Evolutionary conservation across 1,140 invertebrate species (phyloP), one percentile per base, ranked within the genome.

Genomic region (Microplitis demolitor): DNA sequence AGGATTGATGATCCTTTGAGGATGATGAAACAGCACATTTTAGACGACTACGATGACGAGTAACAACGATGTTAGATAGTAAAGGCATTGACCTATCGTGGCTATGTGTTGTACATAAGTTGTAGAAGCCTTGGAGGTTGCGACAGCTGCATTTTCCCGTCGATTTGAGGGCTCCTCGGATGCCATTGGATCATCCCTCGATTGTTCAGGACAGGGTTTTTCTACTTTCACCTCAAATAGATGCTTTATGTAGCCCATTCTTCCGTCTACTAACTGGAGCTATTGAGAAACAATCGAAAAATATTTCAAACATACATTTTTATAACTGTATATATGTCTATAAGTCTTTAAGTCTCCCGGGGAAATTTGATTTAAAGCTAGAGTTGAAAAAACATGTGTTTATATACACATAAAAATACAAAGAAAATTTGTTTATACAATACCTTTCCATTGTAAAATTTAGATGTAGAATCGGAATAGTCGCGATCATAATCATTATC

Each of bases 141-240:
- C 78, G 4, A 80, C 77, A 6, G 77, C 79, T 14, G 81, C 81
- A 50, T 84, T 83, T 60, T 84, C 79, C 61, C 78, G 83, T 31
- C 80, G 82, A 60, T 81, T 82, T 11, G 84, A 85, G 5, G 86
- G 85, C 24, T 86, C 84, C 63, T 86, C 84, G n/a, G 86, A 87
- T 2, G 84, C 84, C 84, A 87, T 85, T 4, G 86, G 75, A 62
- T 87, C 86, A 67, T 86, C 84, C 54, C 80, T 80, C 56, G 83
- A 78, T 35, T 80, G 69, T 71, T 91, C 89, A 39, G 91, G 91
- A 80, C 92, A 93, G 1, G 92, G 80, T 56, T 90, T 84, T 58
- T 92, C 90, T 2, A 88, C 84, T 35, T 91, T 91, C 71, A 93
- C 87, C 63, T 91, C 88, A 66, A 92, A 89, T 45, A 93, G 80